A percentile compares a stretch with the other conserved stretches of the same genome.
These are phyloP conservation scores for Diloba caeruleocephala DNA, from an alignment of 2,888 invertebrate species.

Conservation along the genomic window DNA sequence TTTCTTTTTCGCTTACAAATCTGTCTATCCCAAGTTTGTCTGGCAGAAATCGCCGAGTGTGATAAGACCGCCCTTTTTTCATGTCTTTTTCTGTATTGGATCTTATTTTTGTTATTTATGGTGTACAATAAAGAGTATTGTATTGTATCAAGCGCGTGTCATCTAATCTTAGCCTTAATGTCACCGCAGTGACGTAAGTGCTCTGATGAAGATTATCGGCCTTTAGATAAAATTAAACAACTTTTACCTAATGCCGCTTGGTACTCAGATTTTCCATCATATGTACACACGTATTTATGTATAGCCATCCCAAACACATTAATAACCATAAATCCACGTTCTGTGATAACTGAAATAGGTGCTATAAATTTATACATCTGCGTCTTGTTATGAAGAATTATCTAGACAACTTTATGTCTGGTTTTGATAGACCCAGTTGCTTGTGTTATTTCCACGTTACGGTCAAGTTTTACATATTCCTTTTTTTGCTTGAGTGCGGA, in stretches of 20 bases:
- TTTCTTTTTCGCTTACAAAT: no score
- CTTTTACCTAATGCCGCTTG: conserved; percentile 39
- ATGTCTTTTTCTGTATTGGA: no score
- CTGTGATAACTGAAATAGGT: conserved; percentile 28
- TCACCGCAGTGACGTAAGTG: conserved; percentile 73
- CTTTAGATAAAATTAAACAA: conserved; percentile 71
- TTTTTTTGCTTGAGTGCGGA: neutral
- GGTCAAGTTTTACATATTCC: conserved; percentile 5
- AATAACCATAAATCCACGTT: conserved; percentile 35
- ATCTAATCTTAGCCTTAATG: conserved; percentile 39
- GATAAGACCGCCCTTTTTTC: no score
- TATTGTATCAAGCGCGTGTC: neutral
- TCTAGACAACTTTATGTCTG: conserved; percentile 16
- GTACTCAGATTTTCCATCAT: conserved; percentile 28
- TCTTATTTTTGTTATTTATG: no score
- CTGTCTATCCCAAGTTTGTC: no score
- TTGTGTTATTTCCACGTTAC: conserved; percentile 1
- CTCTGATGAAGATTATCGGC: conserved; percentile 70
- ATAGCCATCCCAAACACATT: conserved; percentile 10
- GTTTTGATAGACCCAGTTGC: conserved; percentile 3
- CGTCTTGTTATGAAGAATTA: conserved; percentile 18
- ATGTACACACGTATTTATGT: no score
- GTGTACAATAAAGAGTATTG: no score
- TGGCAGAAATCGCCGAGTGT: no score
- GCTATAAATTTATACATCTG: conserved; percentile 20